phyloP scores from a whole-genome alignment of 2,113 vertebrate genomes.

The Trachemys scripta region DNA sequence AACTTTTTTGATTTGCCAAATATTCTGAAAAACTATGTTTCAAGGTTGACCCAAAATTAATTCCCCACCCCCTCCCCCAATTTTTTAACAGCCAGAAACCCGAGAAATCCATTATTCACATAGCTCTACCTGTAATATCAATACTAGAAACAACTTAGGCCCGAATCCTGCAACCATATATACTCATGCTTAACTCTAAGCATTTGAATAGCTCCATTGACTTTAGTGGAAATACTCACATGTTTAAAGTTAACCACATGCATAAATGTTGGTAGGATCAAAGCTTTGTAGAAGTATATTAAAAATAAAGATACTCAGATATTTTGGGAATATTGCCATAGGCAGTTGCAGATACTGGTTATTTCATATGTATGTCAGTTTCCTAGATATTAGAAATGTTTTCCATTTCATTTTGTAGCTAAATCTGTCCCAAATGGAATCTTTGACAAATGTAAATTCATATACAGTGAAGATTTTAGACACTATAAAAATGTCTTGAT shows the following conservation, averaged over 20 bases:
- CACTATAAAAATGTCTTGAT: accelerated
- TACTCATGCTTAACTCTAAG: conserved; percentile 15
- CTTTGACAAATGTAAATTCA: not conserved
- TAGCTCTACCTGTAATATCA: not conserved
- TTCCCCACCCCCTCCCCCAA: not conserved
- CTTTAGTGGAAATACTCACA: conserved; percentile 19
- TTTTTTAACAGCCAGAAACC: not conserved
- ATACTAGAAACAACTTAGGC: not conserved
- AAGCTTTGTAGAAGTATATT: not conserved
- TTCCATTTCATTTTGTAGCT: not conserved
- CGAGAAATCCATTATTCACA: not conserved
- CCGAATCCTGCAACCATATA: not conserved
- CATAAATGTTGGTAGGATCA: not conserved
- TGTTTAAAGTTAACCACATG: not conserved
- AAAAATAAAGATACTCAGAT: not conserved
- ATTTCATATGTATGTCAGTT: not conserved
- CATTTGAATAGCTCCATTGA: not conserved
- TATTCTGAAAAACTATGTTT: not conserved
- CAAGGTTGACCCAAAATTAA: not conserved
- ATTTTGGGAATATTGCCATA: not conserved
- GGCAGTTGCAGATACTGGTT: not conserved
- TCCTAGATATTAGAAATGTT: not conserved
- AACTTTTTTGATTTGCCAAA: not conserved
- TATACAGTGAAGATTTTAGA: not conserved
- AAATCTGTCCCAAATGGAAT: not conserved